Evolutionary conservation across 2,797 vertebrate genomes (phyloP).

Genomic region (Sebastes steindachneri): DNA sequence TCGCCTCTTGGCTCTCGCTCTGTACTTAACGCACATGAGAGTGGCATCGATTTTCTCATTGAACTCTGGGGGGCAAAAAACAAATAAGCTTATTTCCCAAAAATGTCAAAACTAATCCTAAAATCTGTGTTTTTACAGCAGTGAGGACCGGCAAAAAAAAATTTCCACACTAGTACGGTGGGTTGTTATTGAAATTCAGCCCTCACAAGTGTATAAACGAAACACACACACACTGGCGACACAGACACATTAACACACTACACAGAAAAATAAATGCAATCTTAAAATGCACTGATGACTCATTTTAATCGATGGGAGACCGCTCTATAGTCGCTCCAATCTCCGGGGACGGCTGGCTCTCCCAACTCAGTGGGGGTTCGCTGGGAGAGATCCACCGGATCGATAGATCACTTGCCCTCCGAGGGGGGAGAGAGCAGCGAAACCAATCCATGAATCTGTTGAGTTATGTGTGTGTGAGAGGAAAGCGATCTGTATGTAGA

Average conservation of each 20-base stretch:
- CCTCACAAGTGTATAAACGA: neutral
- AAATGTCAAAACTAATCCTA: conserved; percentile 7
- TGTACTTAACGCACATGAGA: neutral
- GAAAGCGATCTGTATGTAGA: neutral
- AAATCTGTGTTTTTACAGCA: conserved; percentile 9
- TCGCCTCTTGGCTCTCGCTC: neutral
- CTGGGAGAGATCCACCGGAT: conserved; percentile 47
- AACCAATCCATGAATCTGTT: conserved; percentile 39
- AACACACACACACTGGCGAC: neutral
- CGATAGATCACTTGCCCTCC: conserved; percentile 59
- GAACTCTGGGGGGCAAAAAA: neutral
- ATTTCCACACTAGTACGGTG: neutral
- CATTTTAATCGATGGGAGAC: conserved; percentile 57
- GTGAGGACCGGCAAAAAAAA: neutral
- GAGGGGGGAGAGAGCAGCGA: conserved; percentile 16
- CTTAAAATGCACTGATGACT: conserved; percentile 49
- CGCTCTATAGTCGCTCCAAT: conserved; percentile 12
- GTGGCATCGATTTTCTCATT: conserved; percentile 1
- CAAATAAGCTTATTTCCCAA: neutral
- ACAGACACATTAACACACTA: neutral
- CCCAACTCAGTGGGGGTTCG: conserved; percentile 36
- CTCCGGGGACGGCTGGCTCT: conserved; percentile 26
- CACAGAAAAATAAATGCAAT: conserved; percentile 46
- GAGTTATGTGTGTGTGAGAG: neutral
- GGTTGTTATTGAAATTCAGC: neutral